Percentiles rank a stretch among this genome's conserved stretches.
Evolutionary conservation across 2,888 invertebrate species (phyloP).

Genomic region (Junonia oenone): DNA sequence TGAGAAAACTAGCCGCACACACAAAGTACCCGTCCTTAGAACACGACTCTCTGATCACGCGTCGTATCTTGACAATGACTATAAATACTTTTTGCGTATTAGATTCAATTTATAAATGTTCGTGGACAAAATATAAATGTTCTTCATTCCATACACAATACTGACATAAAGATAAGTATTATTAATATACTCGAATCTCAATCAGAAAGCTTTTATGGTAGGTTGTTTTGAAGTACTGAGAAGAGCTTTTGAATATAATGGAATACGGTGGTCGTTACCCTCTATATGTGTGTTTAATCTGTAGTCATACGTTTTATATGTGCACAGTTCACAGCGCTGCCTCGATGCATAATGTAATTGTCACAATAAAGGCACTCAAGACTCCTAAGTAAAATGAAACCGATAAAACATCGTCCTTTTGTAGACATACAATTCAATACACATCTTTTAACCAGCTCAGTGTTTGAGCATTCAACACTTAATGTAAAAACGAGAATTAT

Average conservation of each 20-base stretch:
- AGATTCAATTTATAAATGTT: slow-evolving; percentile 7
- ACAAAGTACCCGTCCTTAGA: slow-evolving; percentile 44
- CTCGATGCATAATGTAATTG: slow-evolving; percentile 48
- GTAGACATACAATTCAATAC: slow-evolving; percentile 56
- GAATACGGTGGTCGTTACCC: slow-evolving; percentile 21
- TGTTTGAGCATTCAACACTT: slow-evolving; percentile 29
- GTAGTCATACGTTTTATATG: slow-evolving; percentile 25
- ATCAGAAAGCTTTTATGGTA: slow-evolving; percentile 31
- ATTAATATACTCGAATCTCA: slow-evolving; percentile 16
- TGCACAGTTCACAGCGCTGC: slow-evolving; percentile 17
- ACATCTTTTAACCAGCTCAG: slow-evolving; percentile 45
- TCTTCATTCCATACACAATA: background rate
- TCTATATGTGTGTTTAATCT: slow-evolving; percentile 18
- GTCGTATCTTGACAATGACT: slow-evolving; percentile 13
- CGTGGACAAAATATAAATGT: background rate
- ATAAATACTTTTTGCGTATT: slow-evolving; percentile 16
- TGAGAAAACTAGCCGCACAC: slow-evolving; percentile 60
- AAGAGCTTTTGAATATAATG: slow-evolving; percentile 29
- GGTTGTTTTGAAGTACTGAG: slow-evolving; percentile 26
- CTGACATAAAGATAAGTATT: background rate
- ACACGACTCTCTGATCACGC: slow-evolving; percentile 36
- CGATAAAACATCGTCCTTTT: slow-evolving; percentile 5
- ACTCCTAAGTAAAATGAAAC: slow-evolving; percentile 56
- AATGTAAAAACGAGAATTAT: slow-evolving; percentile 39
- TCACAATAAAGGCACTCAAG: slow-evolving; percentile 67